phyloP scores from a whole-genome alignment of 2,113 vertebrate genomes.

The Dunckerocampus dactyliophorus region DNA sequence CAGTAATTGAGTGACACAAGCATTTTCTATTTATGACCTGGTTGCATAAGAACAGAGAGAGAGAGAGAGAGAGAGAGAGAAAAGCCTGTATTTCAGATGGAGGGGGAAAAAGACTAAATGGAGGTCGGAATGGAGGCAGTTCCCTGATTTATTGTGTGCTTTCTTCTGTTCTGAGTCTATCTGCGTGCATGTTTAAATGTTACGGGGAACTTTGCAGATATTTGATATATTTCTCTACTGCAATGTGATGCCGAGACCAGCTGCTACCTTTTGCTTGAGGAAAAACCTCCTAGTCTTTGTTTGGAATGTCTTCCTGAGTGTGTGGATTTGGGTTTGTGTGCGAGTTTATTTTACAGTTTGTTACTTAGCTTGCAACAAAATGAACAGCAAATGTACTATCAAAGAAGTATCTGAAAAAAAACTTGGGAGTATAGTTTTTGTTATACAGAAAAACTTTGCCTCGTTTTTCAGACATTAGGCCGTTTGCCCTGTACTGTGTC shows the following conservation, averaged over 20 bases:
- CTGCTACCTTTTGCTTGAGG: conserved; percentile 47
- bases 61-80: conserved; percentile 13
- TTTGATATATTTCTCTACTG: conserved; percentile 56
- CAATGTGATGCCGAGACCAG: conserved; percentile 40
- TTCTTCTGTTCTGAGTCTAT: neutral
- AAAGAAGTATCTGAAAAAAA: neutral
- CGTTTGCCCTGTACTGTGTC: too few species aligned
- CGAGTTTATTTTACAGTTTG: neutral
- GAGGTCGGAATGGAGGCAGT: conserved; percentile 4
- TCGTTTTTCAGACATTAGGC: too few species aligned
- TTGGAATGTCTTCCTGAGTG: conserved; percentile 11
- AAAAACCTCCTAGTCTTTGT: conserved; percentile 35
- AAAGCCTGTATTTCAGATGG: conserved; percentile 16
- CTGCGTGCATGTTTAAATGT: neutral
- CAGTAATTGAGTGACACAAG: conserved; percentile 57
- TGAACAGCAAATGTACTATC: neutral
- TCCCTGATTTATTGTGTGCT: neutral
- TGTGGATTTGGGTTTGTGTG: conserved; percentile 13
- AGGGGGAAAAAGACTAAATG: conserved; percentile 16
- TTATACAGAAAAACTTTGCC: neutral
- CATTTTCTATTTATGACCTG: conserved; percentile 52
- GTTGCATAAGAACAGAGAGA: conserved; percentile 49
- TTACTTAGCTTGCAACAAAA: neutral
- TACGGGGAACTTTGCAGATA: conserved; percentile 42
- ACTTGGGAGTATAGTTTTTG: neutral